Evolutionary conservation across 2,888 invertebrate species (phyloP), one percentile per base, ranked within the genome.

Genomic region (Dastarcus helophoroides): DNA sequence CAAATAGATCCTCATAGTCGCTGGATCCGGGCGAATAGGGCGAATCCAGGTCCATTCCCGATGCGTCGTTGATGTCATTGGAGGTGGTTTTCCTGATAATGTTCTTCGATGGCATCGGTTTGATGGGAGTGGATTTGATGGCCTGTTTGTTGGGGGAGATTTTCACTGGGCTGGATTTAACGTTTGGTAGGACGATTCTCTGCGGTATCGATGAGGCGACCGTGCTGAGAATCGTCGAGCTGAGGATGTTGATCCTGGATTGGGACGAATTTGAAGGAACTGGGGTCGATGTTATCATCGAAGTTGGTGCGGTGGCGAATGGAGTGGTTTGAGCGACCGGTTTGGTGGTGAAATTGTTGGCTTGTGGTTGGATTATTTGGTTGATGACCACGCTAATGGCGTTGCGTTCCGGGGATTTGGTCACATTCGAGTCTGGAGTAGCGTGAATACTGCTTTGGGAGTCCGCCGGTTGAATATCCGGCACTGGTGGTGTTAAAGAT

Each of bases 21-120:
- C 79, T 81, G n/a, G 85, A 84, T 25, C 83, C 86, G 0, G 88
- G 88, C 27, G 86, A 86, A 63, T 89, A 88, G 0, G 89, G 90
- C 12, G 88, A 86, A 43, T 79, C 79, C 54, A 79, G 73, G 44
- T 82, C 81, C 60, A 76, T 69, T 41, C 77, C 78, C 21, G 64
- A 63, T 1, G 48, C 42, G 41, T 65, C 65, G 26, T 56, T 63
- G 10, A 62, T 60, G 37, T 64, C 65, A 31, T 62, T 60, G 8
- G 54, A 60, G 11, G 51, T 51, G 24, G 52, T 51, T 27, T 33
- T 28, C 4, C 10, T 17, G n/a, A 5, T 33, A 33, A 33, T 13
- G 4, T 23, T 39, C 28, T 56, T 56, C 9, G 46, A 46, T 4
- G 48, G 67, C 65, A 69, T 65, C 16, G 70, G 68, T 51, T 71